phyloP scores from a whole-genome alignment of 2,797 vertebrate genomes.

The Acropternis orthonyx region DNA sequence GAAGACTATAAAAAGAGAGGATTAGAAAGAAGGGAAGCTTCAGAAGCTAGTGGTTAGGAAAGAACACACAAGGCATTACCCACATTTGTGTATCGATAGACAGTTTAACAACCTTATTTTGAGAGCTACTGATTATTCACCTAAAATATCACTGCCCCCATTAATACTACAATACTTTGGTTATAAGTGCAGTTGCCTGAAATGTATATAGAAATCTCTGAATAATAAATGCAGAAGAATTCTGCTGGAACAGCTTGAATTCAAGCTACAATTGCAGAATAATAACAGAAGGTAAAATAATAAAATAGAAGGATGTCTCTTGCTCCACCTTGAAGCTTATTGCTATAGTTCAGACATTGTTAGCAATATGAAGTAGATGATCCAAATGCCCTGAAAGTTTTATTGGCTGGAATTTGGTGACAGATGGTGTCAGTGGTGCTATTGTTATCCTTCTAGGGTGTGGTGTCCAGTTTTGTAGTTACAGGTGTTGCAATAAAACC shows the following conservation, averaged over 20 bases:
- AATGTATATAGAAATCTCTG: not conserved
- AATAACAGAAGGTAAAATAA: not conserved
- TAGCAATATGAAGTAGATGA: not conserved
- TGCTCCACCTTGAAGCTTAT: not conserved
- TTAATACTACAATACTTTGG: not conserved
- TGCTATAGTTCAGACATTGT: not conserved
- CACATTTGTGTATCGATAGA: not conserved
- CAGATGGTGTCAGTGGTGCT: not conserved
- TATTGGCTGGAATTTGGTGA: not conserved
- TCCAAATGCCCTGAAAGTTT: not conserved
- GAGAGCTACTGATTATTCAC: not conserved
- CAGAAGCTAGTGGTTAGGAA: not conserved
- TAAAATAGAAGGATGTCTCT: not conserved
- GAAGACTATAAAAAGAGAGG: not conserved
- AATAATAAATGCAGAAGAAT: not conserved
- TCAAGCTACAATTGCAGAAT: not conserved
- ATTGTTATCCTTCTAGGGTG: rapidly evolving
- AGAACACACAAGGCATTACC: not conserved
- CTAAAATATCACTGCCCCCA: not conserved
- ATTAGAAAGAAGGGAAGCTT: not conserved
- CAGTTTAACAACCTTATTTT: not conserved
- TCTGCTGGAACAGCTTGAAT: not conserved
- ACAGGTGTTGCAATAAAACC: not conserved
- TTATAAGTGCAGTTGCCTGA: not conserved
- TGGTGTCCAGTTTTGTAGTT: not conserved